phyloP scores from a whole-genome alignment of 2,888 invertebrate species.

The Incurvaria masculella region DNA sequence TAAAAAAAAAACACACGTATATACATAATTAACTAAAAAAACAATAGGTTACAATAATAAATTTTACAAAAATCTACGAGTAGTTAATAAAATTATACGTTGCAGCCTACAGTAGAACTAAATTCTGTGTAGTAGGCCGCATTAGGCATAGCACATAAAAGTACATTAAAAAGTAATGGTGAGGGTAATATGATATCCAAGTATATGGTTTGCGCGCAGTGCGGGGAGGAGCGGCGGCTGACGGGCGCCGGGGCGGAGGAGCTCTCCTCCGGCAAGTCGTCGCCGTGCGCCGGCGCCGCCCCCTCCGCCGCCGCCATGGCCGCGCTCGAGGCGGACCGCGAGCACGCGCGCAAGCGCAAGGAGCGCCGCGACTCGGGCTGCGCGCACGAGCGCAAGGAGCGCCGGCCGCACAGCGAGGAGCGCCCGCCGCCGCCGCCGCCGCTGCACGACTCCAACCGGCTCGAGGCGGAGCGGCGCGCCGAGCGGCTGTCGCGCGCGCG shows the following conservation, averaged over 20 bases:
- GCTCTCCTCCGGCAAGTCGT: conserved; percentile 4
- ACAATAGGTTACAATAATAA: too few relatives aligned
- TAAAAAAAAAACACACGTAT: too few relatives aligned
- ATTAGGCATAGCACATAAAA: too few relatives aligned
- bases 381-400: conserved; percentile 47
- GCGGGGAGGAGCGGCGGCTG: conserved; percentile 36
- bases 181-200: too few relatives aligned
- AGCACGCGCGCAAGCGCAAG: conserved; percentile 58
- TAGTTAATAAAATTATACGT: too few relatives aligned
- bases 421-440: conserved; percentile 37
- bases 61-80: too few relatives aligned
- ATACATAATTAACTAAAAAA: too few relatives aligned
- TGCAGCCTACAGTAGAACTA: too few relatives aligned
- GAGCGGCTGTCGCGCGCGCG: conserved; percentile 44
- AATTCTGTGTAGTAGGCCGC: too few relatives aligned
- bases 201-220: too few relatives aligned
- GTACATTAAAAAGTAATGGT: too few relatives aligned
- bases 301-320: conserved; percentile 49
- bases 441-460: conserved; percentile 46
- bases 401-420: conserved; percentile 48
- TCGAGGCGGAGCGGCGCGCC: conserved; percentile 45
- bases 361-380: conserved; percentile 59
- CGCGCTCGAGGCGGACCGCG: conserved; percentile 54
- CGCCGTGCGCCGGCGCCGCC: conserved; percentile 22
- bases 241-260: background rate